phyloP scores from a whole-genome alignment of 2,113 vertebrate species.

The Ginglymostoma cirratum region DNA sequence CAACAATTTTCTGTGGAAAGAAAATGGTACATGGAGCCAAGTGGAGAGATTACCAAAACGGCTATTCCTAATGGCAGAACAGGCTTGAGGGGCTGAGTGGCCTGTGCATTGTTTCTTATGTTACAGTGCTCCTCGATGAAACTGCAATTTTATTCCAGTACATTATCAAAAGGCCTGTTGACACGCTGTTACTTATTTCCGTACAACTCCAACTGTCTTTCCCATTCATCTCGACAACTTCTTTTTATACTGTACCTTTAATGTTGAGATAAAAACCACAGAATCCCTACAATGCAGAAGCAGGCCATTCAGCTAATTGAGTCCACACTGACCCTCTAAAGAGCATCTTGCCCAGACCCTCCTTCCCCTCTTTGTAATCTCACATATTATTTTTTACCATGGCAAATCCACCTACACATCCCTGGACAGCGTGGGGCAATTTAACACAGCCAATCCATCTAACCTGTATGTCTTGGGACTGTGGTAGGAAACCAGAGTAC shows the following conservation, averaged over 20 bases:
- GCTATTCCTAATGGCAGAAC: neutral
- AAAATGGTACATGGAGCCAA: conserved; percentile 12
- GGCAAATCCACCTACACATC: too few relatives aligned
- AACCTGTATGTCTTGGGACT: too few relatives aligned
- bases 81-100: neutral
- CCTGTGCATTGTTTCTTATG: neutral
- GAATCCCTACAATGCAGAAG: too few relatives aligned
- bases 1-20: conserved; percentile 64
- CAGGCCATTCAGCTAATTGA: too few relatives aligned
- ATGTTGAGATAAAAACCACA: neutral
- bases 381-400: too few relatives aligned
- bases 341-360: too few relatives aligned
- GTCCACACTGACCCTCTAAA: too few relatives aligned
- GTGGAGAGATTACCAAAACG: neutral
- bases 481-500: too few relatives aligned
- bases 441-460: too few relatives aligned
- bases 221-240: too few relatives aligned
- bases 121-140: neutral
- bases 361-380: too few relatives aligned
- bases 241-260: neutral
- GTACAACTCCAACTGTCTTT: neutral
- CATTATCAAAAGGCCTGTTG: neutral
- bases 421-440: too few relatives aligned
- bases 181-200: neutral
- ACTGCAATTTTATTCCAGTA: neutral